Conservation (phyloP, 1,140 invertebrate species). For the Physella acuta region DNA sequence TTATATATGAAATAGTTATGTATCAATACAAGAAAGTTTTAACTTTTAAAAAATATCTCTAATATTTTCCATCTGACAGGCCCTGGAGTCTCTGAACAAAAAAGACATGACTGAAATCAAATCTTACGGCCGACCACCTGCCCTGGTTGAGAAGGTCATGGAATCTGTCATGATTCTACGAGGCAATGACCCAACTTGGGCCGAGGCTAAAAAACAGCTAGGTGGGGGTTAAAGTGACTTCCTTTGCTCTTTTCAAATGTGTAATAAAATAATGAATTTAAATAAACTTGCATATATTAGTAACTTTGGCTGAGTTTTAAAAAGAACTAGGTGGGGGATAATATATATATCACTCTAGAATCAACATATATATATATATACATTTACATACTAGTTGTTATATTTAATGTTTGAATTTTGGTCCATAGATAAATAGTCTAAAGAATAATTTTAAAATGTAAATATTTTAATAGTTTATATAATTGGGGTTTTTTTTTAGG, state of each 20-base stretch:
- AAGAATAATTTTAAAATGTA: no score
- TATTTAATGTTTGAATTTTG: no score
- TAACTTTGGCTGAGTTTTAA: background rate
- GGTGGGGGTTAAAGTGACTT: conserved; percentile 57
- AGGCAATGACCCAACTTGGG: conserved; percentile 77
- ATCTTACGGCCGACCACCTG: conserved; percentile 79
- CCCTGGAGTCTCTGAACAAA: conserved; percentile 80
- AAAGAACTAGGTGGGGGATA: background rate
- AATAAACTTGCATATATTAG: no score
- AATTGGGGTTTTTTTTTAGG: background rate
- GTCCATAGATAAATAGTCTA: no score
- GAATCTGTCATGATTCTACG: conserved; percentile 85
- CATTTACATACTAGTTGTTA: no score
- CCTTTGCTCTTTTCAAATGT: no score
- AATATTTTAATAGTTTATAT: background rate
- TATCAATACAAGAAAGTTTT: background rate
- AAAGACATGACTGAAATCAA: conserved; percentile 86
- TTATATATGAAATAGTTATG: background rate
- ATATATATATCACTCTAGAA: background rate
- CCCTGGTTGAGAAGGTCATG: conserved; percentile 84
- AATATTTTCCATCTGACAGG: conserved; percentile 62
- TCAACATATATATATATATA: no score
- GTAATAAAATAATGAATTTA: no score
- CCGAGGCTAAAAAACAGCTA: conserved; percentile 80
- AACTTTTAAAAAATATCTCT: background rate